phyloP scores from a whole-genome alignment of 2,888 invertebrate genomes.

The Meteorus colon region DNA sequence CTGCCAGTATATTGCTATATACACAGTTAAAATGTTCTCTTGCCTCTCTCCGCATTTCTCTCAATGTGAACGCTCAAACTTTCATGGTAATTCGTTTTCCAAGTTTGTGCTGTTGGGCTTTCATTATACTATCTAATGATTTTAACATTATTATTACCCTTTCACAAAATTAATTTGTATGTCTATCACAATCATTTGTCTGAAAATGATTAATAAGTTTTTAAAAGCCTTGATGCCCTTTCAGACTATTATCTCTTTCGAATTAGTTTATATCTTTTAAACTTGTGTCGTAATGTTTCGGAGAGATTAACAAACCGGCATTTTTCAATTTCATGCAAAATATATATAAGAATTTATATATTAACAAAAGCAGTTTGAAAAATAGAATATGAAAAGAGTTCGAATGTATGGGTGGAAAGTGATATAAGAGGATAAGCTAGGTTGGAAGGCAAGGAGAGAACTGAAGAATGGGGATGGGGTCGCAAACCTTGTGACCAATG shows the following conservation, averaged over 20 bases:
- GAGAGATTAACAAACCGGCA: too few species aligned
- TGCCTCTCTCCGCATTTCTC: background rate
- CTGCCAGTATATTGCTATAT: background rate
- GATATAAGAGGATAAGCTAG: too few species aligned
- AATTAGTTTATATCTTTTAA: too few species aligned
- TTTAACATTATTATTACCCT: background rate
- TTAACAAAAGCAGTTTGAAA: too few species aligned
- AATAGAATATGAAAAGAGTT: too few species aligned
- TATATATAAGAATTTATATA: too few species aligned
- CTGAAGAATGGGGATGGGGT: background rate
- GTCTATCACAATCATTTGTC: background rate
- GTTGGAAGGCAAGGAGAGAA: background rate
- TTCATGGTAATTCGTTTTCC: background rate
- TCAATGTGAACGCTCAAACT: background rate
- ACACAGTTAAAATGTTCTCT: background rate
- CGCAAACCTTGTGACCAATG: constrained; percentile 44
- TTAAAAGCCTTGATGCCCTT: too few species aligned
- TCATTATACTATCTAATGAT: background rate
- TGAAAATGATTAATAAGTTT: background rate
- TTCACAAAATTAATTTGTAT: background rate
- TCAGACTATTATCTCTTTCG: too few species aligned
- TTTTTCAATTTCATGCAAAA: too few species aligned
- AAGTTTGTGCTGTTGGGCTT: background rate
- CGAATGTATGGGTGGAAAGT: too few species aligned
- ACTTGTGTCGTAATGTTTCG: too few species aligned